These are phyloP conservation scores for Drosophila nigricruria DNA, from an alignment of 2,888 invertebrate species.

Conservation along the genomic window DNA sequence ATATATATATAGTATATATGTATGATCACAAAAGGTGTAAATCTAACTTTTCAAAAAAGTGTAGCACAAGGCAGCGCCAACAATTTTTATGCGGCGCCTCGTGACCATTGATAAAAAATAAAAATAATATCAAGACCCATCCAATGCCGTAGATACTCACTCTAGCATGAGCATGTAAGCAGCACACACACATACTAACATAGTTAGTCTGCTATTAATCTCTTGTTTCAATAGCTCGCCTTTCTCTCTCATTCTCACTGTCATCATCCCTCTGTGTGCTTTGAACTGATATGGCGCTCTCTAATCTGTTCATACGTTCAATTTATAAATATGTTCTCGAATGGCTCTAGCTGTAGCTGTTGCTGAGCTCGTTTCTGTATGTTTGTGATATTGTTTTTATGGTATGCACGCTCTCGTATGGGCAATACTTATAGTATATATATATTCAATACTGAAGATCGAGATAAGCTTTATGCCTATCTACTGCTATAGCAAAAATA, in stretches of 20 bases:
- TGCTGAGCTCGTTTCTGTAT: slow-evolving; percentile 2
- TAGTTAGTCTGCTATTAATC: not conserved
- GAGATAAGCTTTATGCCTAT: slow-evolving; percentile 31
- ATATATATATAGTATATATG: not conserved
- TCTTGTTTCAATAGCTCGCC: slow-evolving; percentile 3
- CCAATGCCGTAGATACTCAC: not conserved
- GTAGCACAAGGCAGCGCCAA: not conserved
- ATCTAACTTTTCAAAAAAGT: not conserved
- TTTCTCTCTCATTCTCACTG: not conserved
- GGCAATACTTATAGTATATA: not conserved
- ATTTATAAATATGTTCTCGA: slow-evolving; percentile 50
- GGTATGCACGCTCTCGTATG: not conserved
- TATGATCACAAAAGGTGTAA: slow-evolving; percentile 9
- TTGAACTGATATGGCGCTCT: slow-evolving; percentile 40
- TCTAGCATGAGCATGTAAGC: not conserved
- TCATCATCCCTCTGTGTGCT: slow-evolving; percentile 21
- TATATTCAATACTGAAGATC: slow-evolving; percentile 22
- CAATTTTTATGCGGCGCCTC: not conserved
- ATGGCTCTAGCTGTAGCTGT: slow-evolving; percentile 5
- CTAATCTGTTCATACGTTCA: slow-evolving; percentile 36
- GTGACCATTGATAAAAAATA: slow-evolving; percentile 5
- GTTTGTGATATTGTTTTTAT: not conserved
- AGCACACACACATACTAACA: not conserved
- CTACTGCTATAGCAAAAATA: not conserved
- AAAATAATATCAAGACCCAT: not conserved